Evolutionary conservation across 2,797 vertebrate genomes (phyloP).

Genomic region (Acanthopagrus latus): DNA sequence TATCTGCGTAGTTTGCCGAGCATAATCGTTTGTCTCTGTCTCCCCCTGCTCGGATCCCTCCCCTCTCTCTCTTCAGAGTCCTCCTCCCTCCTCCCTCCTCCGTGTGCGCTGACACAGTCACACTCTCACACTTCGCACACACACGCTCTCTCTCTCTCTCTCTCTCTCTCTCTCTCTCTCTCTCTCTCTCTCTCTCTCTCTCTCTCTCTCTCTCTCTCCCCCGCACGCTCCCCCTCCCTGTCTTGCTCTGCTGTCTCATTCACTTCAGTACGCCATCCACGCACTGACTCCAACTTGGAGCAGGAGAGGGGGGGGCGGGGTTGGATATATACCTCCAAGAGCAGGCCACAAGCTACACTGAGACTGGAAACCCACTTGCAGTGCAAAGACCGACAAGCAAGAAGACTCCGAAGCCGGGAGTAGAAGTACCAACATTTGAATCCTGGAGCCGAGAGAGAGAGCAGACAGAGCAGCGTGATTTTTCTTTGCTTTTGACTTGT

Average conservation of each 20-base stretch:
- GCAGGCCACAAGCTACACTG: slow-evolving; percentile 85
- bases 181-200: neutral
- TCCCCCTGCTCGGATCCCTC: slow-evolving; percentile 64
- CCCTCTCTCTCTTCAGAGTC: slow-evolving; percentile 50
- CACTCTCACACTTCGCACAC: slow-evolving; percentile 56
- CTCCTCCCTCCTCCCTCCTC: slow-evolving; percentile 66
- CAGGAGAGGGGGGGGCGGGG: slow-evolving; percentile 79
- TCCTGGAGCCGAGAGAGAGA: slow-evolving; percentile 77
- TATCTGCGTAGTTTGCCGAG: slow-evolving; percentile 85
- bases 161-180: neutral
- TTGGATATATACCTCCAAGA: slow-evolving; percentile 81
- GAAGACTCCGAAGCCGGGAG: slow-evolving; percentile 91
- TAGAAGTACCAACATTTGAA: slow-evolving; percentile 88
- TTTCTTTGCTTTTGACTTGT: too few relatives aligned
- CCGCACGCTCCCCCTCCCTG: slow-evolving; percentile 68
- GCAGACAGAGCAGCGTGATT: slow-evolving; percentile 52
- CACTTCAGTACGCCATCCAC: slow-evolving; percentile 84
- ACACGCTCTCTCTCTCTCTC: slow-evolving; percentile 43
- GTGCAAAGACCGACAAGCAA: slow-evolving; percentile 86
- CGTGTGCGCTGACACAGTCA: slow-evolving; percentile 67
- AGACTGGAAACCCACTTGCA: slow-evolving; percentile 86
- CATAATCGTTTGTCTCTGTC: slow-evolving; percentile 74
- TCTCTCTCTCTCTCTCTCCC: slow-evolving; percentile 50
- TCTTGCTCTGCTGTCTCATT: slow-evolving; percentile 85
- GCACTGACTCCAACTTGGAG: slow-evolving; percentile 78